Base-by-base conservation (phyloP, 2,797 vertebrate species). In the Tolypeutes matacus region DNA sequence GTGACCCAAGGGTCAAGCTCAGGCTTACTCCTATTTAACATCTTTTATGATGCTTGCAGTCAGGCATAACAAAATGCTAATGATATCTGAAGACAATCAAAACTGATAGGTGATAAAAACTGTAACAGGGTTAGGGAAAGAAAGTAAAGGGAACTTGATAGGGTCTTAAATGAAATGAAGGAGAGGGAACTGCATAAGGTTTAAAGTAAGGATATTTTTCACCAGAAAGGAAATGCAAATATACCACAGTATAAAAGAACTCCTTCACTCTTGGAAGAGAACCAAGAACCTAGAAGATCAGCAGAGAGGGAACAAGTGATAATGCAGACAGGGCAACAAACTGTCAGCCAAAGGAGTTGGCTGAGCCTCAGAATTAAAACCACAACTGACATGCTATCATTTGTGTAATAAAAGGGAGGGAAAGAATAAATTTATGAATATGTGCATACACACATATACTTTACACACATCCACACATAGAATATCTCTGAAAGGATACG, bases 21-120 rank as follows among this genome's bases (percentile, higher is more conserved):
- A 93, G 83, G 92, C 76, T 95, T 82, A 91, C 83, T 85, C 60
- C 86, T 92, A 51, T 72, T 96, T 81, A 97, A 80, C 80, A 85
- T 95, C 76, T 95, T 86, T 89, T 73, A 72, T 21, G 89, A 87
- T 60, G 93, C 94, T 91, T 94, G 67, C 81, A 80, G 75, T 27
- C 60, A 53, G 58, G 49, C 36, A 49, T 70, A 94, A 75, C 34
- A 95, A 87, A 70, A 95, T 42, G 56, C n/a, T 85, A 85, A 62
- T 70, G 90, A 83, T 82, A 91, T 60, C 53, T 73, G 36, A 94
- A 96, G 67, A 86, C 73, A 86, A 91, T 77, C 15, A 29, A 49
- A 80, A 89, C 83, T 86, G 49, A 78, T 36, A 31, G 56, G 86
- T 81, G 65, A 94, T 69, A 36, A 83, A 69, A 84, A 84, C 58